These are phyloP conservation scores for Apodemus speciosus DNA, from an alignment of 2,113 vertebrate species.

Conservation along the genomic window DNA sequence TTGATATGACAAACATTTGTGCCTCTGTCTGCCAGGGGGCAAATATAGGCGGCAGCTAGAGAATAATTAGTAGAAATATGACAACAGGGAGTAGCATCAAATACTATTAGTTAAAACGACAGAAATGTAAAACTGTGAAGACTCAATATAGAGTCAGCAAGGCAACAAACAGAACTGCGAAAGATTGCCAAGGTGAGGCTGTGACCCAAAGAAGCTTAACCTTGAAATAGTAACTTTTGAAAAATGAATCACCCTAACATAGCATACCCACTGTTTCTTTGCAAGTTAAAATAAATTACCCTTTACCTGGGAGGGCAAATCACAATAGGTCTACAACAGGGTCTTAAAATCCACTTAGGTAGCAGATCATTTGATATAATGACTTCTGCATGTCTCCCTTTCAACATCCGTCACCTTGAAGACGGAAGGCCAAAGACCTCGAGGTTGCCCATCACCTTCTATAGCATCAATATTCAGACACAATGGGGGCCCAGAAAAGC, in stretches of 20 bases:
- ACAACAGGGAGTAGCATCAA: conserved; percentile 63
- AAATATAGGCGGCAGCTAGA: conserved; percentile 72
- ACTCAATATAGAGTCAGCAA: conserved; percentile 49
- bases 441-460: neutral
- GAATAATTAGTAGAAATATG: conserved; percentile 79
- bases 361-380: conserved; percentile 29
- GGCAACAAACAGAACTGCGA: neutral
- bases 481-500: neutral
- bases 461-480: neutral
- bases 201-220: conserved; percentile 31
- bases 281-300: neutral
- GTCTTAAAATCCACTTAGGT: conserved; percentile 35
- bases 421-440: conserved; percentile 6
- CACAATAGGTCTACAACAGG: neutral
- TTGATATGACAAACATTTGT: conserved; percentile 76
- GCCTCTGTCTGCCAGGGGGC: conserved; percentile 73
- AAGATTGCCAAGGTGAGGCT: neutral
- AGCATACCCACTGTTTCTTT: conserved; percentile 6
- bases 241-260: conserved; percentile 4
- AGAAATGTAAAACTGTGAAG: conserved; percentile 62
- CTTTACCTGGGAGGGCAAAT: conserved; percentile 21
- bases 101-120: conserved; percentile 70
- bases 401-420: conserved; percentile 39
- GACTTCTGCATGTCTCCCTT: conserved; percentile 41
- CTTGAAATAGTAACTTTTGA: conserved; percentile 23